Base-by-base conservation (phyloP, 92 coral and sea anemone species). In the Blastomussa wellsi region DNA sequence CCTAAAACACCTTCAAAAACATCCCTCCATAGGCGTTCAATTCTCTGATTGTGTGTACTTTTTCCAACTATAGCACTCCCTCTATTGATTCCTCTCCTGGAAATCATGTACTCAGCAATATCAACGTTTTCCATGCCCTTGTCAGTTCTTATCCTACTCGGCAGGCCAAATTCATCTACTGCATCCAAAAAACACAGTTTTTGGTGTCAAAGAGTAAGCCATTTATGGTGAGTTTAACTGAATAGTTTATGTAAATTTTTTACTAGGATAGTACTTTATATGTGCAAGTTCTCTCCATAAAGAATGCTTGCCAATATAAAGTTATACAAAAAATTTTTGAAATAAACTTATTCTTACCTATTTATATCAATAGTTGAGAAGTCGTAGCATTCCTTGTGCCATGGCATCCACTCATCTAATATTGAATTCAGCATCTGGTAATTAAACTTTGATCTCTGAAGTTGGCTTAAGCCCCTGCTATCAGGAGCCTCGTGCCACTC, bases 131-230 rank as follows among this genome's bases (percentile, higher is more conserved):
- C 94, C 82, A 89, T 76, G 49, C 94, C 93, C 79, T 86, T 92
- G 84, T 93, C 94, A 48, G 94, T 79, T 67, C 93, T 79, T 65
- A 91, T 87, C 81, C 93, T 86, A 82, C 93, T 93, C 19, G 93
- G 96, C 20, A 90, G 78, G 59, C 92, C 93, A 93, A 76, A 76
- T 76, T 76, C 80, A 76, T 76, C 80, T 76, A 76, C 80, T 2
- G 80, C 80, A 76, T 14, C 38, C 62, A 76, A 67, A 91, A 94
- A 77, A 90, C 91, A n/a, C n/a, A n/a, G n/a, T n/a, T n/a, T n/a
- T n/a, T n/a, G n/a, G n/a, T n/a, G n/a, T n/a, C n/a, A n/a, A n/a
- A n/a, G n/a, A n/a, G n/a, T n/a, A n/a, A n/a, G n/a, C n/a, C n/a
- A n/a, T n/a, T n/a, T n/a, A n/a, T n/a, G n/a, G n/a, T n/a, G n/a